These are phyloP conservation scores for Salvelinus fontinalis DNA, from an alignment of 2,113 vertebrate genomes.

Conservation along the genomic window DNA sequence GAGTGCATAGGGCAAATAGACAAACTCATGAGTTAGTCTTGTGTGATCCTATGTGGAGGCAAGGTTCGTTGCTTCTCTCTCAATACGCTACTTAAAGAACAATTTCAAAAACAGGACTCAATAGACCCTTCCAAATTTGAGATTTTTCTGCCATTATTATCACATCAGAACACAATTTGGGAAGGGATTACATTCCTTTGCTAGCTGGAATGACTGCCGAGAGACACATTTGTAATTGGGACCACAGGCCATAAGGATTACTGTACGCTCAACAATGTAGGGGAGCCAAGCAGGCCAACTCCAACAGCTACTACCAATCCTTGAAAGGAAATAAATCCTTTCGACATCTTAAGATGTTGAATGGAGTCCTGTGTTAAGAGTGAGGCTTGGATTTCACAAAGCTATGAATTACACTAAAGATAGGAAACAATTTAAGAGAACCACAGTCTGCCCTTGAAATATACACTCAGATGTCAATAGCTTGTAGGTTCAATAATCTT, in stretches of 20 bases:
- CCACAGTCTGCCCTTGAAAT: no score
- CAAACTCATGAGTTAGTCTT: not conserved
- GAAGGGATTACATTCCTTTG: conserved; percentile 55
- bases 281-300: not conserved
- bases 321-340: not conserved
- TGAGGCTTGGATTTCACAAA: not conserved
- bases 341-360: not conserved
- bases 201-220: conserved; percentile 57
- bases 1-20: no score
- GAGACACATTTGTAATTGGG: conserved; percentile 65
- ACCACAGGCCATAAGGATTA: conserved; percentile 48
- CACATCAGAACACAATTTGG: conserved; percentile 35
- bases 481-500: no score
- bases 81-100: conserved; percentile 29
- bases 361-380: not conserved
- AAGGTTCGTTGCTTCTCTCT: conserved; percentile 8
- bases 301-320: not conserved
- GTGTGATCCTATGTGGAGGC: not conserved
- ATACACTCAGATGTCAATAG: no score
- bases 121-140: conserved; percentile 29
- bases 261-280: not conserved
- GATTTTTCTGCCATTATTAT: conserved; percentile 39
- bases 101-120: conserved; percentile 38
- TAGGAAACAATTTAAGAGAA: no score
- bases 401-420: no score